phyloP scores from a whole-genome alignment of 2,888 invertebrate species.

The Perizoma flavofasciatum region DNA sequence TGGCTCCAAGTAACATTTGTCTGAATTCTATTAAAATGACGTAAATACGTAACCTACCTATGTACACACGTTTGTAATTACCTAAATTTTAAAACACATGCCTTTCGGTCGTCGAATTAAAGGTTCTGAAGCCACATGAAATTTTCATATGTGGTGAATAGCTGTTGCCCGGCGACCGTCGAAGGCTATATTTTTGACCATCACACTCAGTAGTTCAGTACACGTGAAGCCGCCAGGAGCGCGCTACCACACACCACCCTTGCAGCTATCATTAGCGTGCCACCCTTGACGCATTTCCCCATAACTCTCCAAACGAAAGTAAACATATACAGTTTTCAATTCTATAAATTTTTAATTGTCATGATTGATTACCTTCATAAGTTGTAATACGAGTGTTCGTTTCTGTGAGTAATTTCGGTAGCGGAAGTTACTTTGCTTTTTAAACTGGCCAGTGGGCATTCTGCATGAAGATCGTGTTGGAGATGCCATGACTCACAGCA shows the following conservation, averaged over 20 bases:
- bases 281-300: conserved; percentile 33
- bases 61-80: too few species aligned
- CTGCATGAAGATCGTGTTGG: conserved; percentile 31
- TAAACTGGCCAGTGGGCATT: conserved; percentile 23
- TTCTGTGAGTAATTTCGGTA: conserved; percentile 12
- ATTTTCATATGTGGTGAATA: conserved; percentile 78
- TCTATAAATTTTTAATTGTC: conserved; percentile 20
- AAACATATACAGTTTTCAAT: conserved; percentile 6
- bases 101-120: conserved; percentile 37
- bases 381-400: conserved; percentile 2
- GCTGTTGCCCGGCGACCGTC: conserved; percentile 73
- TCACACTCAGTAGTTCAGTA: conserved; percentile 53
- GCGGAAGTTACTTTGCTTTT: conserved; percentile 15
- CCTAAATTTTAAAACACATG: conserved; percentile 15
- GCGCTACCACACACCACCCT: conserved; percentile 41
- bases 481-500: conserved; percentile 77
- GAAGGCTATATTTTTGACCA: conserved; percentile 75
- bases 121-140: conserved; percentile 58
- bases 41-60: too few species aligned
- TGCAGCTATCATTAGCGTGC: conserved; percentile 37
- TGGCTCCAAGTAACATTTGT: too few species aligned
- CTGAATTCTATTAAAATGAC: too few species aligned
- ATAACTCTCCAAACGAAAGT: conserved; percentile 10
- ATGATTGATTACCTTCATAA: conserved; percentile 29
- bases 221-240: conserved; percentile 63